Evolutionary conservation across 1,140 invertebrate species (phyloP).

Genomic region (Meloidogyne floridensis): DNA sequence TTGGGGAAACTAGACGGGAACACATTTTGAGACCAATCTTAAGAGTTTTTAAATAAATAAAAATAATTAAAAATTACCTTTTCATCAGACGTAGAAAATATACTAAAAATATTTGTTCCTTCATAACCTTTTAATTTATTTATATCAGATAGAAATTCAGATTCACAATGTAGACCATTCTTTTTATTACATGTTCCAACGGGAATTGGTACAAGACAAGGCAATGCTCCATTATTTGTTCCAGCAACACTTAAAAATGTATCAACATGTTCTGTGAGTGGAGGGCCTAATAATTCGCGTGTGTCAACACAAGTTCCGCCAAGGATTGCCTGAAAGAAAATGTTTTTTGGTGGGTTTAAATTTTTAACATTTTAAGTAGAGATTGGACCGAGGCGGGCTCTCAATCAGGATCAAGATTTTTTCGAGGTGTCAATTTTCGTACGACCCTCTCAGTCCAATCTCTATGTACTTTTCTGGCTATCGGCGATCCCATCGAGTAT

Average conservation of each 20-base stretch:
- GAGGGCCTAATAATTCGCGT: constrained; percentile 49
- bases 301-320: constrained; percentile 54
- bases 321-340: constrained; percentile 37
- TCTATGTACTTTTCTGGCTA: constrained; percentile 41
- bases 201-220: constrained; percentile 54
- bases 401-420: no score
- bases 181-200: constrained; percentile 51
- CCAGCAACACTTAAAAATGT: constrained; percentile 55
- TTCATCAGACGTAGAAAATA: constrained; percentile 48
- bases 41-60: constrained; percentile 8
- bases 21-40: constrained; percentile 50
- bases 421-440: no score
- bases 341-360: no score
- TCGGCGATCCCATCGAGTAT: constrained; percentile 52
- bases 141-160: constrained; percentile 55
- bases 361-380: no score
- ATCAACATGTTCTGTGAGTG: constrained; percentile 54
- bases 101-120: constrained; percentile 52
- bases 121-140: constrained; percentile 44
- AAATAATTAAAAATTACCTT: constrained; percentile 39
- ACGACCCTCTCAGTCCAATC: no score
- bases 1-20: constrained; percentile 41
- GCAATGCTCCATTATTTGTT: constrained; percentile 46
- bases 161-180: constrained; percentile 55
- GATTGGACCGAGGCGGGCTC: no score